Evolutionary conservation across 1,140 invertebrate genomes (phyloP), one percentile per base, ranked within the genome.

Genomic region (Chironomus tepperi): DNA sequence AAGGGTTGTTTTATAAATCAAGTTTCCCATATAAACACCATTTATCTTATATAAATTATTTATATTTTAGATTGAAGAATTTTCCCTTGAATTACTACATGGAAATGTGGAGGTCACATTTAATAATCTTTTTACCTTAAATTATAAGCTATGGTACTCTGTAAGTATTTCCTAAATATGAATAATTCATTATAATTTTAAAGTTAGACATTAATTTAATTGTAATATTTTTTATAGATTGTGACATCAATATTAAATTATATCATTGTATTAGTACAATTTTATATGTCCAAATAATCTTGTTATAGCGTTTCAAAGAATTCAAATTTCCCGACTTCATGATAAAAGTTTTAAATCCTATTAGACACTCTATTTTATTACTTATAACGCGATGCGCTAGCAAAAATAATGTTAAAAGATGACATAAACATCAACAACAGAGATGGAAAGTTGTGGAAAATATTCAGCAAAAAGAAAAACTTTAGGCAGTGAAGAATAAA

Each of bases 21-120:
- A 19, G 18, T 9, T 16, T 57, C 12, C n/a, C 3, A 15, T 12
- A 57, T n/a, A 57, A 57, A 57, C 12, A 57, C 15, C 12, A 57
- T 57, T 12, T 57, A 57, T 57, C 47, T 19, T 18, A 18, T 67
- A 67, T 70, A 18, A 18, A 57, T 1, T 57, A 57, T 10, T n/a
- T 18, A 9, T 19, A 8, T 70, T 70, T 70, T 18, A 70, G 65
- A 21, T 70, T 21, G 65, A 70, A 70, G 65, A 70, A 21, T 70
- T 70, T 19, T 70, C 65, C 3, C 65, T 70, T 19, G 65, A 70
- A 18, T 18, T 70, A 18, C 9, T 70, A 10, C 65, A 70, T 70
- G 19, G 5, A 19, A 18, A 18, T 6, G 16, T 70, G 6, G 65
- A 70, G 6, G 19, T 70, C 9, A 19, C 65, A n/a, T 21, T 21